Evolutionary conservation across 2,797 vertebrate species (phyloP).

Genomic region (Helostoma temminkii): DNA sequence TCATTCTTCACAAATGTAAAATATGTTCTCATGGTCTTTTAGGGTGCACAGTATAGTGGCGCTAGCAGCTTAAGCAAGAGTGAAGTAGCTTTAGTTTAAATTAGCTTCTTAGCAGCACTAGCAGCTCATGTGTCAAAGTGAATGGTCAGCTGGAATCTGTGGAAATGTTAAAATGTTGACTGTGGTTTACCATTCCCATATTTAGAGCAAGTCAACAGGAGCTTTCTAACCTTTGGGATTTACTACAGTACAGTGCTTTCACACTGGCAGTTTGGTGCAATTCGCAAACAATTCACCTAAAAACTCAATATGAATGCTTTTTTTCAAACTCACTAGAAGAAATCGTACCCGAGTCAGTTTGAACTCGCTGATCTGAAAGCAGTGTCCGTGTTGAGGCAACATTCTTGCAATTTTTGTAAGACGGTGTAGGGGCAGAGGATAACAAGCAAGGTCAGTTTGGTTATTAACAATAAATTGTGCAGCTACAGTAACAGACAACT

Average conservation of each 20-base stretch:
- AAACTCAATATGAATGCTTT: not conserved
- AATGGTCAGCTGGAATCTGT: conserved; percentile 53
- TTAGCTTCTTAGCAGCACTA: conserved; percentile 73
- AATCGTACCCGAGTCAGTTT: not conserved
- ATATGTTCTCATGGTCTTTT: conserved; percentile 66
- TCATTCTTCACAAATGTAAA: conserved; percentile 75
- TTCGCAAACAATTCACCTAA: conserved; percentile 5
- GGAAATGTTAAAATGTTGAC: conserved; percentile 51
- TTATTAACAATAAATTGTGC: too few species aligned
- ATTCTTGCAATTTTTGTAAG: too few species aligned
- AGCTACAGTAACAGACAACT: too few species aligned
- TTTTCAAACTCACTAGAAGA: conserved; percentile 3
- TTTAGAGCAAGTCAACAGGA: conserved; percentile 9
- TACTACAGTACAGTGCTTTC: conserved; percentile 15
- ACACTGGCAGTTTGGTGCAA: conserved; percentile 27
- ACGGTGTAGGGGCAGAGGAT: too few species aligned
- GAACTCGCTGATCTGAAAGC: not conserved
- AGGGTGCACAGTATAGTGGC: conserved; percentile 61
- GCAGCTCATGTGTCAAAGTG: conserved; percentile 66
- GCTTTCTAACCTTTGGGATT: not conserved
- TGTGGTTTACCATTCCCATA: conserved; percentile 11
- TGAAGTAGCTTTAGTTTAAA: conserved; percentile 73
- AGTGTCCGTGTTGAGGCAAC: too few species aligned
- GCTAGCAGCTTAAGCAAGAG: conserved; percentile 70
- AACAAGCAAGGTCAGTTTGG: too few species aligned